Evolutionary conservation across 2,113 vertebrate genomes (phyloP), one percentile per base, ranked within the genome.

Genomic region (Oreochromis niloticus): DNA sequence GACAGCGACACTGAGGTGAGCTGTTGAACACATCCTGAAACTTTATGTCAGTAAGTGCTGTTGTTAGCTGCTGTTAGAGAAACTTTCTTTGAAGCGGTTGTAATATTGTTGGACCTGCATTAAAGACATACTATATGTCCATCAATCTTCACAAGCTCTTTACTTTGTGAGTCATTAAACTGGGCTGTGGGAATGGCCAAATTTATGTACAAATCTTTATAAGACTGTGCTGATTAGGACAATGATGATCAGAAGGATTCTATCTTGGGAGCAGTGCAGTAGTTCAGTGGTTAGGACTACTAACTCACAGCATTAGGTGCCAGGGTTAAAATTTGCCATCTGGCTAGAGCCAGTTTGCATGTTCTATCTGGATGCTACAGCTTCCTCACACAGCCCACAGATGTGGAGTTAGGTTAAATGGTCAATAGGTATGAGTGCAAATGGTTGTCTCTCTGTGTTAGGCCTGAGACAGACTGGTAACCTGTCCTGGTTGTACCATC

Each of bases 291-390:
- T 41, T 41, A 41, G 10, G 10, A 41, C 39, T 41, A 8, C 5
- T 41, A 12, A 4, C 39, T 41, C 9, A 41, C 39, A 41, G 39
- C 10, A 12, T 11, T 10, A 12, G 11, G 39, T 10, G 11, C 10
- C 39, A 41, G 36, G 36, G 9, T 39, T 39, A 9, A 39, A 39
- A 39, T 39, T 8, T 39, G 36, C 39, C 39, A 11, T 41, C 39
- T 41, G 39, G 4, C 39, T 12, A 12, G 39, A 10, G 39, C 10
- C 39, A 41, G 39, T 68, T 68, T 68, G 63, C 63, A 68, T 39
- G 19, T 39, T 22, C 63, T 39, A 6, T 39, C 61, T 1, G 61
- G 32, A 66, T 39, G 12, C 1, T 66, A 0, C 0, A 6, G 61
- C 32, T 66, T 66, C 61, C 32, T n/a, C 61, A 32, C 61, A 36